Evolutionary conservation across 2,797 vertebrate genomes (phyloP), one percentile per base, ranked within the genome.

Genomic region (Arrhamphus sclerolepis): DNA sequence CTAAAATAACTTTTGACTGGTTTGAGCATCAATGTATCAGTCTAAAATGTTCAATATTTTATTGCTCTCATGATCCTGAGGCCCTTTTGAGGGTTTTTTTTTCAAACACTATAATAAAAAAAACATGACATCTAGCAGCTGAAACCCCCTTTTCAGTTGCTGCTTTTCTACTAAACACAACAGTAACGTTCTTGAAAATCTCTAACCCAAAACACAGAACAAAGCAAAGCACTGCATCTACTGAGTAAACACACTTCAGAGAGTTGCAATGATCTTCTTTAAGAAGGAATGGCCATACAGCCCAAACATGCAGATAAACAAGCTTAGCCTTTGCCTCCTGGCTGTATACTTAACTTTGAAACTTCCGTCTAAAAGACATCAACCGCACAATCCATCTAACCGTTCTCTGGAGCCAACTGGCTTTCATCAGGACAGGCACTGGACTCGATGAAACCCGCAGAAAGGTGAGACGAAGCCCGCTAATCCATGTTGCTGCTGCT

Each of bases 311-410:
- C 11, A 46, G 16, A 26, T 3, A 51, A 52, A 56, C 47, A 57
- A 11, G 28, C 17, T 20, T 6, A 0, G 3, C 26, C 7, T 26
- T 28, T 0, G 6, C 49, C 48, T 46, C 21, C 24, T 0, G 14
- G 18, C 44, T 31, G 31, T 13, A 72, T 83, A 93, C 91, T 90
- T 90, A 93, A 91, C 92, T 93, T 76, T 73, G 69, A 85, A 75
- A 87, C 72, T 80, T 89, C 64, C 79, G 79, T 52, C 86, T 84
- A 74, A 91, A 77, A 55, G 91, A 89, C 90, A 92, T 89, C 76
- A 91, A 81, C 43, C 72, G 71, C 42, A 87, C 77, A n/a, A 92
- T 92, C 89, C 90, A 92, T 85, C 76, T 60, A 61, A 90, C 87
- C 0, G 91, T 92, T 81, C 46, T 88, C 80, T 88, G 85, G 22